These are phyloP conservation scores for Epicampocera succincta DNA, from an alignment of 2,888 invertebrate species.

Conservation along the genomic window DNA sequence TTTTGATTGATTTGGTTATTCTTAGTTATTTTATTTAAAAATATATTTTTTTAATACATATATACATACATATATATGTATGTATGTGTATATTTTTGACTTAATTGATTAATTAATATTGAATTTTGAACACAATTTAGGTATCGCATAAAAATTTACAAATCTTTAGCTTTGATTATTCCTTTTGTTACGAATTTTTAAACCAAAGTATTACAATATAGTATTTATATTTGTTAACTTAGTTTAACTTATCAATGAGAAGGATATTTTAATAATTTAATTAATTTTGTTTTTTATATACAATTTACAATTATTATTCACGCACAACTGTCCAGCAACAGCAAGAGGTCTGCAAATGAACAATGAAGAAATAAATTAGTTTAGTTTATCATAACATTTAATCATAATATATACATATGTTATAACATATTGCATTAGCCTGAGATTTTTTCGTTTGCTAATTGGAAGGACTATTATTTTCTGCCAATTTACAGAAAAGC, in stretches of 20 bases:
- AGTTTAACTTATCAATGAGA: slow-evolving; percentile 16
- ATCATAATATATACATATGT: too few species aligned
- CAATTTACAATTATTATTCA: slow-evolving; percentile 69
- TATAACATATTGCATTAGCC: too few species aligned
- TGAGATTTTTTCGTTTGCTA: too few species aligned
- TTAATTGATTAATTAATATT: slow-evolving; percentile 49
- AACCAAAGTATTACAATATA: slow-evolving; percentile 56
- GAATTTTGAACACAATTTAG: slow-evolving; percentile 72
- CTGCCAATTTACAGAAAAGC: too few species aligned
- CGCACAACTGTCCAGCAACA: slow-evolving; percentile 25
- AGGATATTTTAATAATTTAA: slow-evolving; percentile 10
- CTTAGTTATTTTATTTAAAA: too few species aligned
- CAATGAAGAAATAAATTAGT: background rate
- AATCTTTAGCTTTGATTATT: slow-evolving; percentile 64
- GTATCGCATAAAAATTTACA: slow-evolving; percentile 71
- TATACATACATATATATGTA: slow-evolving; percentile 21
- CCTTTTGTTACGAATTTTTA: slow-evolving; percentile 21
- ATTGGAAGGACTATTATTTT: too few species aligned
- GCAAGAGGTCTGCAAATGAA: slow-evolving; percentile 62
- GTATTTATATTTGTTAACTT: slow-evolving; percentile 58
- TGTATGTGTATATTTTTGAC: slow-evolving; percentile 16
- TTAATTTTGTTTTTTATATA: slow-evolving; percentile 65
- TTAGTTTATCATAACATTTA: too few species aligned
- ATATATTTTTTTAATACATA: slow-evolving; percentile 28
- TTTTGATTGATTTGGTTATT: too few species aligned